phyloP scores from a whole-genome alignment of 2,888 invertebrate genomes.

The Strigamia crassipes region DNA sequence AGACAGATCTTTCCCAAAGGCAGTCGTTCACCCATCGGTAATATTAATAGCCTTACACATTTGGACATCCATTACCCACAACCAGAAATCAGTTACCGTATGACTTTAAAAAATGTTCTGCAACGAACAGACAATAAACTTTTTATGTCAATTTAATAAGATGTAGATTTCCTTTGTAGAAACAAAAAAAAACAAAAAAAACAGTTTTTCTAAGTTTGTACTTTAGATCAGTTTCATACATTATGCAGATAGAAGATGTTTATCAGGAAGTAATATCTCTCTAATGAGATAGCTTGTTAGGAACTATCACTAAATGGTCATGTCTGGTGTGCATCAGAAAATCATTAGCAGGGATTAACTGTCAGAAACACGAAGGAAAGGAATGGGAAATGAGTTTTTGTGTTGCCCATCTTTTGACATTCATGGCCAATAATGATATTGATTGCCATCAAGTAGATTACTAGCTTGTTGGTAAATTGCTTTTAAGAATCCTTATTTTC shows the following conservation, averaged over 20 bases:
- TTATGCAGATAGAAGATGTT: not conserved
- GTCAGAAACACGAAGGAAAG: conserved; percentile 28
- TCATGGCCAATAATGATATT: conserved; percentile 36
- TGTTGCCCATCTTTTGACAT: conserved; percentile 29
- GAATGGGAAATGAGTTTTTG: conserved; percentile 26
- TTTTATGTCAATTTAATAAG: no score
- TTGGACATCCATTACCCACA: conserved; percentile 3
- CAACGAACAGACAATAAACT: no score
- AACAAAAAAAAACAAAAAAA: not conserved
- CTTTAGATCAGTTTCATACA: not conserved
- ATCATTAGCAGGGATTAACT: conserved; percentile 36
- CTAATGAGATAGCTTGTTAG: conserved; percentile 40
- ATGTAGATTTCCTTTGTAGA: no score
- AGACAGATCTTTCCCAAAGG: conserved; percentile 40
- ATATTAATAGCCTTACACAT: conserved; percentile 1
- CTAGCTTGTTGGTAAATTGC: not conserved
- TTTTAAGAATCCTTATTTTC: not conserved
- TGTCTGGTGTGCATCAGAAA: conserved; percentile 39
- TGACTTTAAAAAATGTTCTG: no score
- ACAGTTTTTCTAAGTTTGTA: not conserved
- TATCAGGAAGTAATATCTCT: not conserved
- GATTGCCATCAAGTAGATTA: conserved; percentile 35
- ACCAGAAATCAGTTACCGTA: not conserved
- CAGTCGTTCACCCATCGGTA: conserved; percentile 26
- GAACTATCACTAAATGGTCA: conserved; percentile 32